These are phyloP conservation scores for Drosophila prosaltans DNA, from an alignment of 1,140 invertebrate species.

Conservation along the genomic window DNA sequence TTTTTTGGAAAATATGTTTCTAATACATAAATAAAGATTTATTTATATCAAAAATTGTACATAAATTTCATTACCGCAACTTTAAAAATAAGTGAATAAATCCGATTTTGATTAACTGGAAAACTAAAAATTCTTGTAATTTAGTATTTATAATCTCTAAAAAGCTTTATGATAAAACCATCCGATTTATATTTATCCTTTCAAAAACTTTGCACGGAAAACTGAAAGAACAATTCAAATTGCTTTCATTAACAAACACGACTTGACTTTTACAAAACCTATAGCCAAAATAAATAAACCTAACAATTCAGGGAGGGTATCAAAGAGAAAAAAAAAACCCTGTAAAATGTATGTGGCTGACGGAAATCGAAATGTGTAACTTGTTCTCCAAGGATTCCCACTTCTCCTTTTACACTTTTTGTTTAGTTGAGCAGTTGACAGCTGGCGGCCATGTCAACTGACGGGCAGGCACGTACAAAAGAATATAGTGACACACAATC, in stretches of 20 bases:
- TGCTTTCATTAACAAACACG: conserved; percentile 9
- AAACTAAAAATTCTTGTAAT: no score
- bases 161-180: no score
- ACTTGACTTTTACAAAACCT: conserved; percentile 26
- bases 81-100: no score
- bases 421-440: conserved; percentile 46
- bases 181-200: no score
- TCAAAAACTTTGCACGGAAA: no score
- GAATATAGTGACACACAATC: conserved; percentile 39
- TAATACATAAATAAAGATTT: background rate
- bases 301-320: background rate
- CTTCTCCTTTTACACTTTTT: conserved; percentile 17
- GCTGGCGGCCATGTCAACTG: conserved; percentile 50
- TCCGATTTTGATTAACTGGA: no score
- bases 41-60: no score
- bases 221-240: no score
- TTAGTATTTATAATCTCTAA: no score
- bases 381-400: conserved; percentile 45
- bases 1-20: conserved; percentile 35
- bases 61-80: no score
- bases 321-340: background rate
- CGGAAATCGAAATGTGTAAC: conserved; percentile 77
- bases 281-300: background rate
- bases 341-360: conserved; percentile 27
- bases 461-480: conserved; percentile 28